Conservation (phyloP, 2,888 invertebrate species). For the Oscheius myriophilus region DNA sequence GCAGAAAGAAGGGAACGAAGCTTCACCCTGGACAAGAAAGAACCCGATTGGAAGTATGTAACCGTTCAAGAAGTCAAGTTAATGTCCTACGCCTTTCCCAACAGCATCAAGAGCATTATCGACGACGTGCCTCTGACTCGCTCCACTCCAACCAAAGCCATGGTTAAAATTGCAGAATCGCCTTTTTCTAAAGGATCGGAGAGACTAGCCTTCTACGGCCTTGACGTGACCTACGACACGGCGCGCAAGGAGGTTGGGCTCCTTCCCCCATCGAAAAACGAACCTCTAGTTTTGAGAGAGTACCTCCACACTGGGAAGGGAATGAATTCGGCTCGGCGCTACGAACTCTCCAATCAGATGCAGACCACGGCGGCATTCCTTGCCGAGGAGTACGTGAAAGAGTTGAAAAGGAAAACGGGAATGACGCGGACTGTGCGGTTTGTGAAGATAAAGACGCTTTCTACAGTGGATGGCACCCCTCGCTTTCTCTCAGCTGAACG, state of each 20-base stretch:
- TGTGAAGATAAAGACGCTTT: constrained; percentile 17
- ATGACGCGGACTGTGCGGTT: constrained; percentile 3
- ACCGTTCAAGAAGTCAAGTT: not conserved
- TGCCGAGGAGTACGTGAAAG: constrained; percentile 13
- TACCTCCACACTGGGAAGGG: constrained; percentile 6
- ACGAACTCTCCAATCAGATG: constrained; percentile 25
- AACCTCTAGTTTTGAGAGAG: constrained; percentile 7
- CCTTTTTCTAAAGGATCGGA: constrained; percentile 23
- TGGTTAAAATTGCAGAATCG: not conserved
- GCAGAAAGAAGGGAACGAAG: not conserved
- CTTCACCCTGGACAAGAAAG: not conserved
- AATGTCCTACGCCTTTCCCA: not conserved
- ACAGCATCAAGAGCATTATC: constrained; percentile 13
- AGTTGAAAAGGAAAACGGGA: constrained; percentile 5
- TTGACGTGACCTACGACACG: constrained; percentile 8
- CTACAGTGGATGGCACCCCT: constrained; percentile 21
- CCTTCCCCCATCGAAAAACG: no score
- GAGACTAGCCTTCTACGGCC: constrained; percentile 24
- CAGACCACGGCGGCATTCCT: constrained; percentile 31
- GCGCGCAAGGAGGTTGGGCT: not conserved
- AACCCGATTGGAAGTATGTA: not conserved
- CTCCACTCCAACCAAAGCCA: not conserved
- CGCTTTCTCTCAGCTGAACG: not conserved
- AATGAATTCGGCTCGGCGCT: constrained; percentile 24
- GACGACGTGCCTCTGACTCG: constrained; percentile 4